Evolutionary conservation across 2,113 vertebrate species (phyloP).

Genomic region (Siphamia tubifer): DNA sequence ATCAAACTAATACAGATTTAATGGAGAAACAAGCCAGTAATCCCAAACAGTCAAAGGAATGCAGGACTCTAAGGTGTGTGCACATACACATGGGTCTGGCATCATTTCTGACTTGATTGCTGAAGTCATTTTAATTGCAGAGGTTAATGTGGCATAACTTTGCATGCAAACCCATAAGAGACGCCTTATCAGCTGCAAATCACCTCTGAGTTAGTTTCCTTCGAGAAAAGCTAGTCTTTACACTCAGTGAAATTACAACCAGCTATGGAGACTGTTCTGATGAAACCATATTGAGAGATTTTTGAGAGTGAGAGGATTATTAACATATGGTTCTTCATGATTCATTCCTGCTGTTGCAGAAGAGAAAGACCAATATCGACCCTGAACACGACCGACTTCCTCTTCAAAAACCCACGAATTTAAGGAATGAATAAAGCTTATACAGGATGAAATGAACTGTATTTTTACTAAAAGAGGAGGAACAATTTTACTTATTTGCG

Average conservation of each 20-base stretch:
- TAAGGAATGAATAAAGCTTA: constrained; percentile 4
- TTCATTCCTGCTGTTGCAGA: constrained; percentile 19
- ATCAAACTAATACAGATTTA: no score
- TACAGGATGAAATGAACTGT: no score
- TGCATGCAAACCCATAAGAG: constrained; percentile 33
- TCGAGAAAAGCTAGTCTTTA: constrained; percentile 35
- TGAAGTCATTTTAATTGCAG: constrained; percentile 43
- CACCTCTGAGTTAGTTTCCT: constrained; percentile 39
- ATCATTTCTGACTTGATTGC: constrained; percentile 39
- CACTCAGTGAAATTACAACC: constrained; percentile 57
- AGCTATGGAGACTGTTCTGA: constrained; percentile 42
- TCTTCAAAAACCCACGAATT: not conserved
- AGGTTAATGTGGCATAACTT: constrained; percentile 45
- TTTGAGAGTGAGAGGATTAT: constrained; percentile 51
- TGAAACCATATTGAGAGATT: constrained; percentile 60
- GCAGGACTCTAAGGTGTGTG: not conserved
- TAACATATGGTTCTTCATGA: constrained; percentile 59
- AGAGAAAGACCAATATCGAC: constrained; percentile 2
- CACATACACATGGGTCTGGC: not conserved
- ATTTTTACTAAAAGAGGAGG: no score
- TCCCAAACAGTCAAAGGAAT: not conserved
- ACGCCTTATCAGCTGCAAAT: constrained; percentile 53
- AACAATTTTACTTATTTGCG: no score
- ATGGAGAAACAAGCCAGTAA: no score
- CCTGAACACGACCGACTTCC: not conserved